These are phyloP conservation scores for Agonopterix heracliana DNA, from an alignment of 2,888 invertebrate species.

Conservation along the genomic window DNA sequence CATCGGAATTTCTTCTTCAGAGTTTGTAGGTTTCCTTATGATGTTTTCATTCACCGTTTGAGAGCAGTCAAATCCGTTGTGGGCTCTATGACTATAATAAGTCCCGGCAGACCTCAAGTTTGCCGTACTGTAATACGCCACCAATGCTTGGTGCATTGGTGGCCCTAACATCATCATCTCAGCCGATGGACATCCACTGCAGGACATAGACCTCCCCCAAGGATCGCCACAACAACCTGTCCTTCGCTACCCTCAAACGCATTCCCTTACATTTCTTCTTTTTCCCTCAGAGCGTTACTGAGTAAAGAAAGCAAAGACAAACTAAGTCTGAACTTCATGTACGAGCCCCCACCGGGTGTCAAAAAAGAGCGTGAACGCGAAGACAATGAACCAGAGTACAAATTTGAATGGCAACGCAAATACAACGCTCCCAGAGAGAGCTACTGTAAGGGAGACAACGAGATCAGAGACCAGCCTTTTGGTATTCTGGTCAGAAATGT, in stretches of 20 bases:
- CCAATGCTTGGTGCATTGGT: too few relatives aligned
- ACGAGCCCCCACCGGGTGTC: constrained; percentile 98
- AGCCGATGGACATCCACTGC: too few relatives aligned
- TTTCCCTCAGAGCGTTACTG: constrained; percentile 85
- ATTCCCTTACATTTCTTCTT: not conserved
- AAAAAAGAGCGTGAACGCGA: constrained; percentile 94
- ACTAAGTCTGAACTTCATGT: constrained; percentile 98
- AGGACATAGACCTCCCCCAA: too few relatives aligned
- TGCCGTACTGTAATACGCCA: too few relatives aligned
- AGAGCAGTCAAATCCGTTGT: too few relatives aligned
- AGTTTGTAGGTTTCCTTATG: too few relatives aligned
- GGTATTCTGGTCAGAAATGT: constrained; percentile 98
- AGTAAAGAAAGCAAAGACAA: constrained; percentile 99
- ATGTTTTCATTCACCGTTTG: too few relatives aligned
- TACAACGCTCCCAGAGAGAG: constrained; percentile 99
- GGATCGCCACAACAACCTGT: too few relatives aligned
- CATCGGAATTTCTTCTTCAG: too few relatives aligned
- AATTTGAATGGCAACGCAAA: constrained; percentile 99
- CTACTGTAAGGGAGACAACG: constrained; percentile 97
- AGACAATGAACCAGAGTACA: constrained; percentile 96
- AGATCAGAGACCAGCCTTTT: constrained; percentile 98
- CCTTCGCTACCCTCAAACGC: too few relatives aligned
- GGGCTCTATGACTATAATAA: too few relatives aligned
- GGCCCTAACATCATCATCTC: not conserved
- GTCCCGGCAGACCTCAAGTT: too few relatives aligned